Conservation (phyloP, 2,888 invertebrate species). For the Macrophya annulata region DNA sequence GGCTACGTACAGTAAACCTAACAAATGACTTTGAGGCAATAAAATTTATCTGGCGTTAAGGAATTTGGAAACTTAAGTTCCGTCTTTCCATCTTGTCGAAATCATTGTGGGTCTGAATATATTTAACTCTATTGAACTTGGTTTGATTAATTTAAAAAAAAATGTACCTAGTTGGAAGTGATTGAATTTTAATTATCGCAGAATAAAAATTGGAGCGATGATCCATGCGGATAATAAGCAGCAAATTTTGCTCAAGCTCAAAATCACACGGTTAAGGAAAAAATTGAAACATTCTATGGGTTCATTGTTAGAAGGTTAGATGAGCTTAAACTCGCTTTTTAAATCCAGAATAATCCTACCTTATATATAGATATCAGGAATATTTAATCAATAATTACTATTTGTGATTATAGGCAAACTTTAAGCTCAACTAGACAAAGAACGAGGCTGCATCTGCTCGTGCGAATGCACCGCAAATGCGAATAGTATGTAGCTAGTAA, state of each 20-base stretch:
- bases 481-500: not conserved
- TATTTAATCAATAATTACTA: not conserved
- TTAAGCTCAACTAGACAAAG: not conserved
- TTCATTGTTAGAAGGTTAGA: not conserved
- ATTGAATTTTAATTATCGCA: not conserved
- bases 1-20: not conserved
- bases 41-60: not conserved
- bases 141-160: not conserved
- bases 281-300: not conserved
- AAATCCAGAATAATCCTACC: not conserved
- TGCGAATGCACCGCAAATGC: constrained; percentile 8
- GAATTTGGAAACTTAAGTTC: not conserved
- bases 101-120: no score
- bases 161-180: not conserved
- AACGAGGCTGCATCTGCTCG: constrained; percentile 2
- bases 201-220: not conserved
- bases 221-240: not conserved
- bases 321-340: not conserved
- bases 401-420: not conserved
- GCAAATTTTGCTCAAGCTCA: not conserved
- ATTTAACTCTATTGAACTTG: not conserved
- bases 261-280: constrained; percentile 18
- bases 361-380: constrained; percentile 8
- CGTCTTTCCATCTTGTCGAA: not conserved
- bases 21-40: not conserved